Evolutionary conservation across 2,888 invertebrate species (phyloP).

Genomic region (Thymelicus sylvestris): DNA sequence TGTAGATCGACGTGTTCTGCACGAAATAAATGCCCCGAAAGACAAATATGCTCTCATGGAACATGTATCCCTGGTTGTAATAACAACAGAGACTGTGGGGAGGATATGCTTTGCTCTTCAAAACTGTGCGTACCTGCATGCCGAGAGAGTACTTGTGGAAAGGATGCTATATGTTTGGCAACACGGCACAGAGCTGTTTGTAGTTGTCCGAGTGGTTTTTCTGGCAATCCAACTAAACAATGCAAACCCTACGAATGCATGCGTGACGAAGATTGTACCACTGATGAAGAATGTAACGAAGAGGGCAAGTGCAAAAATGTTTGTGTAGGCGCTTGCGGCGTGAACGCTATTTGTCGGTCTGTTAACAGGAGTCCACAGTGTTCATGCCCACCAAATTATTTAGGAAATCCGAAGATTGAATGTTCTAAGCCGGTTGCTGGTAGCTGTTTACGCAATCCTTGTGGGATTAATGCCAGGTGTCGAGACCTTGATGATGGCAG

Average conservation of each 20-base stretch:
- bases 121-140: constrained; percentile 90
- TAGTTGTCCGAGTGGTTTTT: constrained; percentile 93
- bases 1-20: constrained; percentile 90
- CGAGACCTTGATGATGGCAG: constrained; percentile 90
- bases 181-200: constrained; percentile 93
- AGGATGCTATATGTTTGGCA: constrained; percentile 91
- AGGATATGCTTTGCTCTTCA: constrained; percentile 88
- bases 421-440: constrained; percentile 89
- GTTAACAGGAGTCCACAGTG: constrained; percentile 91
- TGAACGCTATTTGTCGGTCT: constrained; percentile 93
- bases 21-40: constrained; percentile 88
- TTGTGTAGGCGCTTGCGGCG: constrained; percentile 91
- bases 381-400: constrained; percentile 91
- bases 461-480: constrained; percentile 93
- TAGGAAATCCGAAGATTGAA: constrained; percentile 91
- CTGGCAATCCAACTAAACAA: constrained; percentile 91
- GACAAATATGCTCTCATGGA: constrained; percentile 90
- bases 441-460: constrained; percentile 92
- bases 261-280: constrained; percentile 90
- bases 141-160: constrained; percentile 89
- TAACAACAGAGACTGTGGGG: constrained; percentile 91
- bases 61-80: constrained; percentile 92
- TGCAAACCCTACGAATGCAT: constrained; percentile 92
- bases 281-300: constrained; percentile 89
- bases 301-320: constrained; percentile 91